These are phyloP conservation scores for Colius striatus DNA, from an alignment of 2,113 vertebrate species.

Conservation along the genomic window DNA sequence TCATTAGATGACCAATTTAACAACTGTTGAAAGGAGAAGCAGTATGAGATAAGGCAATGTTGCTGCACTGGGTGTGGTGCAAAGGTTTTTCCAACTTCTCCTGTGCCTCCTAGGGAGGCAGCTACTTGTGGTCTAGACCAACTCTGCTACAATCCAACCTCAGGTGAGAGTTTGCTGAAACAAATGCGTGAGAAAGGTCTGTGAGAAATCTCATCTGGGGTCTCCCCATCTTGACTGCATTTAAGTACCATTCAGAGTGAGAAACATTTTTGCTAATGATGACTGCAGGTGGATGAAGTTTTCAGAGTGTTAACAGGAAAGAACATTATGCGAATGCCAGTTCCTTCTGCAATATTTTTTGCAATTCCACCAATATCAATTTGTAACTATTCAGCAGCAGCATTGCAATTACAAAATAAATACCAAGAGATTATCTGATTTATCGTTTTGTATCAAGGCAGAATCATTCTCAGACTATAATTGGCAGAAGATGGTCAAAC, in stretches of 20 bases:
- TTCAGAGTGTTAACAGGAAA: neutral
- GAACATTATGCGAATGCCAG: neutral
- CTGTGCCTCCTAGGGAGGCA: neutral
- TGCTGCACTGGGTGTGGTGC: neutral
- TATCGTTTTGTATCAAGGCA: neutral
- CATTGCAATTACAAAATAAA: neutral
- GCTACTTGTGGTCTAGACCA: neutral
- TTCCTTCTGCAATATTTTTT: neutral
- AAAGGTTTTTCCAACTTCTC: neutral
- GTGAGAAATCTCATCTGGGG: neutral
- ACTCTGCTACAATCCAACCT: neutral
- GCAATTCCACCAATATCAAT: neutral
- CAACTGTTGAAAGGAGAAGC: neutral
- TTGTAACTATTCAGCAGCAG: neutral
- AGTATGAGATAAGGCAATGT: neutral
- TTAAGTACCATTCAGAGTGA: too few relatives aligned
- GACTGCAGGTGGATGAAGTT: neutral
- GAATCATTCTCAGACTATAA: neutral
- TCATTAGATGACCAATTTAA: neutral
- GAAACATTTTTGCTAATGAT: neutral
- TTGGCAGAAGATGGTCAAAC: neutral
- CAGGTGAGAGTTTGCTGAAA: neutral
- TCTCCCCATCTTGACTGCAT: neutral
- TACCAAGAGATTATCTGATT: neutral
- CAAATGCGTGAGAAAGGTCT: neutral